These are phyloP conservation scores for Scaptomyza montana DNA, from an alignment of 1,140 invertebrate genomes.

Conservation along the genomic window DNA sequence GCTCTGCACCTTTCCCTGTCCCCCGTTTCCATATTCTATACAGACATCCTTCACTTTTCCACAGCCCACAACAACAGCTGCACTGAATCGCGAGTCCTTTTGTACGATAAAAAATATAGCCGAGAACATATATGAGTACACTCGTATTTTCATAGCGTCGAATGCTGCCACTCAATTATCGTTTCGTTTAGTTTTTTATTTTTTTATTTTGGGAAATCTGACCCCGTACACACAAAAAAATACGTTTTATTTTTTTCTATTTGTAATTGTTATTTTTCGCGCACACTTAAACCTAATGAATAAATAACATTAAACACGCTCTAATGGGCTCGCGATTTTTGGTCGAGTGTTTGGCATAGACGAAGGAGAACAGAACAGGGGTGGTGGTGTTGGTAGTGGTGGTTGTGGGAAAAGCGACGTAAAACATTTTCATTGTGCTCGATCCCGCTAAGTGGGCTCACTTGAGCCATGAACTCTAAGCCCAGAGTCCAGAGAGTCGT, in stretches of 20 bases:
- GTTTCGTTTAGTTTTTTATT: conserved; percentile 40
- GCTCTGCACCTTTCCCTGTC: not conserved
- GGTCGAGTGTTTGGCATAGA: conserved; percentile 37
- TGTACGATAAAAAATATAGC: conserved; percentile 9
- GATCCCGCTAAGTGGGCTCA: conserved; percentile 62
- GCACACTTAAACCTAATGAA: conserved; percentile 82
- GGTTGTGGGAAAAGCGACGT: conserved; percentile 60
- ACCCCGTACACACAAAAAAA: conserved; percentile 52
- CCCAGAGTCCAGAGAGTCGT: conserved; percentile 20
- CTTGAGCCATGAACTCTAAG: conserved; percentile 47
- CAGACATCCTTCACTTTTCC: conserved; percentile 26
- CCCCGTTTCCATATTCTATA: conserved; percentile 1
- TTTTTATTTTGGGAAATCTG: conserved; percentile 64
- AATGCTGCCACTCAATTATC: conserved; percentile 71
- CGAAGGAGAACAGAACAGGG: conserved; percentile 2
- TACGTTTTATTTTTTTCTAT: conserved; percentile 56
- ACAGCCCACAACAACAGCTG: conserved; percentile 55
- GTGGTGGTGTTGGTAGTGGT: conserved; percentile 1
- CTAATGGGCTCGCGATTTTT: conserved; percentile 73
- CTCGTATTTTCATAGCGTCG: conserved; percentile 66
- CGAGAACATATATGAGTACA: conserved; percentile 25
- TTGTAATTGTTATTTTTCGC: conserved; percentile 82
- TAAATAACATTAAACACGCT: conserved; percentile 82
- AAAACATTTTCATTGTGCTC: conserved; percentile 71
- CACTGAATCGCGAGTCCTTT: conserved; percentile 38